Percentiles rank a stretch among this genome's conserved stretches.
phyloP scores from a whole-genome alignment of 2,888 invertebrate genomes.

The Periphyllus acericola region DNA sequence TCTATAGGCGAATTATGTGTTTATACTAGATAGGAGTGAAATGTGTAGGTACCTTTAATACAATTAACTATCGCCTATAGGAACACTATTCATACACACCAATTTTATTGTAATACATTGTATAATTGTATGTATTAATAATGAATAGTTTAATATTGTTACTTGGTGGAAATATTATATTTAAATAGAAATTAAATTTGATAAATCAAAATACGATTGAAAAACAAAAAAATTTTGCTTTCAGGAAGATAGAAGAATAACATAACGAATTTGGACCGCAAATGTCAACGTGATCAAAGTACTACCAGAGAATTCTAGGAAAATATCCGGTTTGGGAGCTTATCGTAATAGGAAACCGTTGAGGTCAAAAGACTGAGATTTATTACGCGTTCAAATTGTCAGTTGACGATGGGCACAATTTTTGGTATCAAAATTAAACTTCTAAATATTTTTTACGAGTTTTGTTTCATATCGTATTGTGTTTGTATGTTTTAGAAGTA shows the following conservation, averaged over 20 bases:
- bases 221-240: constrained; percentile 59
- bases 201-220: constrained; percentile 54
- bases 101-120: neutral
- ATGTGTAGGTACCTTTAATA: neutral
- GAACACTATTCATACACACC: neutral
- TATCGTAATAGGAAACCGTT: constrained; percentile 50
- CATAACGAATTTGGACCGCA: constrained; percentile 54
- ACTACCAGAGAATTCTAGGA: constrained; percentile 57
- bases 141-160: constrained; percentile 21
- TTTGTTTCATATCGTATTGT: constrained; percentile 21
- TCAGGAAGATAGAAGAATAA: constrained; percentile 62
- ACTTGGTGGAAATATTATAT: constrained; percentile 53
- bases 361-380: constrained; percentile 61
- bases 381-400: constrained; percentile 48
- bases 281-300: constrained; percentile 57
- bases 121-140: neutral
- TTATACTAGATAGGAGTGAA: neutral
- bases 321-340: constrained; percentile 60
- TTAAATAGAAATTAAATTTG: constrained; percentile 24
- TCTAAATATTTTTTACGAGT: constrained; percentile 44
- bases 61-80: neutral
- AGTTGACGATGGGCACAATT: constrained; percentile 49
- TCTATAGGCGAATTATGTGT: neutral
- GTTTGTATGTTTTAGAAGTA: constrained; percentile 14
- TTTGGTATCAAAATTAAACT: constrained; percentile 36